These are phyloP conservation scores for Macrotus californicus DNA, from an alignment of 2,113 vertebrate genomes.

Conservation along the genomic window DNA sequence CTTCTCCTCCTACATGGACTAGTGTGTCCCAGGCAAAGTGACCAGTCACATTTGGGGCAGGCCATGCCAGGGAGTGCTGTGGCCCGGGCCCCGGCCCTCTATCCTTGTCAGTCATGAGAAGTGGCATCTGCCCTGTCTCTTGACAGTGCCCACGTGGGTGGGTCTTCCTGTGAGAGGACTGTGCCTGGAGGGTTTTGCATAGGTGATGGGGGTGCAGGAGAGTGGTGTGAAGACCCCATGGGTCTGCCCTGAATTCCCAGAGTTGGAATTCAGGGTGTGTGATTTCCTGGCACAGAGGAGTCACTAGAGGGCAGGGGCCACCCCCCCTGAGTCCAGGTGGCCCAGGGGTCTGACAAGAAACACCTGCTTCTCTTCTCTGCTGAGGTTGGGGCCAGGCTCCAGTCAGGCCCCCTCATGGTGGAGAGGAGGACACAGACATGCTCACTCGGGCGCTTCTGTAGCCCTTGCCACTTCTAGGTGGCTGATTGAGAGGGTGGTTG, in stretches of 20 bases:
- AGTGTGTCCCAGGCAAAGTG: not conserved
- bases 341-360: not conserved
- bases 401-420: not conserved
- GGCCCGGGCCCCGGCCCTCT: not conserved
- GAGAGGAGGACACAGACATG: not conserved
- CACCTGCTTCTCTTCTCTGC: not conserved
- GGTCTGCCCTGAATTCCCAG: not conserved
- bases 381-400: not conserved
- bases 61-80: not conserved
- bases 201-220: not conserved
- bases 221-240: not conserved
- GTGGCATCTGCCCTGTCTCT: too few relatives aligned
- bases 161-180: not conserved
- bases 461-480: not conserved
- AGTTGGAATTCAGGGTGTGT: not conserved
- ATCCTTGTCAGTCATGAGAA: not conserved
- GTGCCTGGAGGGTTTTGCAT: not conserved
- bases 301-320: not conserved
- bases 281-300: not conserved
- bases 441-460: not conserved
- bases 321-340: fast-evolving
- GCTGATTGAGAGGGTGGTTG: not conserved
- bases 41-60: not conserved
- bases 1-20: not conserved
- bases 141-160: not conserved